phyloP scores from a whole-genome alignment of 2,888 invertebrate species.

The Lamproptera curius region DNA sequence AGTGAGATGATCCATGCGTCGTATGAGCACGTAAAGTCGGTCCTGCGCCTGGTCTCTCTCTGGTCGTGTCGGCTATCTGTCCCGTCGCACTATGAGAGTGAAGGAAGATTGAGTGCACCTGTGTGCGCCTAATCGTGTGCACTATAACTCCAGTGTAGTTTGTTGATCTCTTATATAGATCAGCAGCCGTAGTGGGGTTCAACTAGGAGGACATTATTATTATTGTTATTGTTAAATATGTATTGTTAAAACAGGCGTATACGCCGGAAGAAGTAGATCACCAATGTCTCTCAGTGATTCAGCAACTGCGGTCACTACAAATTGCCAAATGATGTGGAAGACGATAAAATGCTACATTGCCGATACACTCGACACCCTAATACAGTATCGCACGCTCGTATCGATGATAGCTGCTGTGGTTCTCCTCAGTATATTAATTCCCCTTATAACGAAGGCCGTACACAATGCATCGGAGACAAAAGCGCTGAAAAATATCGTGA shows the following conservation, averaged over 20 bases:
- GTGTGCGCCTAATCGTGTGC: too few species aligned
- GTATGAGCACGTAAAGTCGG: too few species aligned
- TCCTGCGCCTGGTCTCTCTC: too few species aligned
- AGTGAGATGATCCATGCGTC: too few species aligned
- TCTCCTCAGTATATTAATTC: constrained; percentile 43
- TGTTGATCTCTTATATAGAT: too few species aligned
- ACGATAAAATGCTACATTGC: constrained; percentile 2
- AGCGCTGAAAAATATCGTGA: constrained; percentile 45
- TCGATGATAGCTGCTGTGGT: constrained; percentile 43
- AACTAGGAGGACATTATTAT: too few species aligned
- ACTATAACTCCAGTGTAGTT: too few species aligned
- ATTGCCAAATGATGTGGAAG: neutral
- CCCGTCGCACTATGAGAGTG: too few species aligned
- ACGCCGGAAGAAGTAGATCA: neutral
- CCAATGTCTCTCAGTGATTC: neutral
- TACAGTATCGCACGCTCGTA: constrained; percentile 35
- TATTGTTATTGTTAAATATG: too few species aligned
- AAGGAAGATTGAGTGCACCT: too few species aligned
- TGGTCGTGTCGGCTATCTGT: too few species aligned
- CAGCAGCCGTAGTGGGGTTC: too few species aligned
- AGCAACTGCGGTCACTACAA: neutral
- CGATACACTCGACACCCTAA: constrained; percentile 21
- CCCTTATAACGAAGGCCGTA: constrained; percentile 47
- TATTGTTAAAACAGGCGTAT: constrained; percentile 7
- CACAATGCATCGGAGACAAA: constrained; percentile 45